These are phyloP conservation scores for Electrona antarctica DNA, from an alignment of 2,113 vertebrate genomes.

Conservation along the genomic window DNA sequence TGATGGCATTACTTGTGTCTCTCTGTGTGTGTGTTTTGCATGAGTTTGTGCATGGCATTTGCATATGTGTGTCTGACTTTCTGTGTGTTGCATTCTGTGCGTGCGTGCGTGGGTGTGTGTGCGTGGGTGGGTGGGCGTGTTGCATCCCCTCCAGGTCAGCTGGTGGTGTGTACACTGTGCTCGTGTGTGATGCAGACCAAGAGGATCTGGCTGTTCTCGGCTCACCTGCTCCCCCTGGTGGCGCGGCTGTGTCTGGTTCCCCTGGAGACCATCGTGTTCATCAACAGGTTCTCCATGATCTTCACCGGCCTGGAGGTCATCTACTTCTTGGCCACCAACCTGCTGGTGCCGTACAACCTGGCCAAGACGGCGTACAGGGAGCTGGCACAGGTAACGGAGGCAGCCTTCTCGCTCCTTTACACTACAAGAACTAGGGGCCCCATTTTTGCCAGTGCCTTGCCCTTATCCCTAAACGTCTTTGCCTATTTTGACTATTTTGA, in stretches of 20 bases:
- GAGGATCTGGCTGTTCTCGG: constrained; percentile 98
- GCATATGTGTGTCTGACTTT: background rate
- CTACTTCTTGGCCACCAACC: constrained; percentile 95
- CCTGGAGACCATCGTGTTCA: constrained; percentile 93
- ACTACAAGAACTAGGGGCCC: no score
- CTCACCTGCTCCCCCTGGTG: constrained; percentile 96
- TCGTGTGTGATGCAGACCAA: constrained; percentile 99
- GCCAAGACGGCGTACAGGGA: constrained; percentile 97
- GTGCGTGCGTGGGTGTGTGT: background rate
- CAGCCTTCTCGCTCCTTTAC: no score
- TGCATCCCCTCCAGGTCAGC: constrained; percentile 83
- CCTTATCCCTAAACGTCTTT: no score
- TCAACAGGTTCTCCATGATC: constrained; percentile 99
- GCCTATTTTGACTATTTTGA: no score
- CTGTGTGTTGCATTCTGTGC: background rate
- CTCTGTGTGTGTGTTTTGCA: no score
- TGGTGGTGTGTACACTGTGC: constrained; percentile 97
- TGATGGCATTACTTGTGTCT: background rate
- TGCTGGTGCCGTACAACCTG: constrained; percentile 95
- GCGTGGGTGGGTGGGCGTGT: background rate
- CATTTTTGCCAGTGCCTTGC: no score
- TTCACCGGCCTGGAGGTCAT: constrained; percentile 98
- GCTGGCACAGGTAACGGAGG: constrained; percentile 90
- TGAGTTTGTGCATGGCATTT: background rate
- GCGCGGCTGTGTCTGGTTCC: constrained; percentile 95